These are phyloP conservation scores for Dryobates pubescens DNA, from an alignment of 2,797 vertebrate species.

Conservation along the genomic window DNA sequence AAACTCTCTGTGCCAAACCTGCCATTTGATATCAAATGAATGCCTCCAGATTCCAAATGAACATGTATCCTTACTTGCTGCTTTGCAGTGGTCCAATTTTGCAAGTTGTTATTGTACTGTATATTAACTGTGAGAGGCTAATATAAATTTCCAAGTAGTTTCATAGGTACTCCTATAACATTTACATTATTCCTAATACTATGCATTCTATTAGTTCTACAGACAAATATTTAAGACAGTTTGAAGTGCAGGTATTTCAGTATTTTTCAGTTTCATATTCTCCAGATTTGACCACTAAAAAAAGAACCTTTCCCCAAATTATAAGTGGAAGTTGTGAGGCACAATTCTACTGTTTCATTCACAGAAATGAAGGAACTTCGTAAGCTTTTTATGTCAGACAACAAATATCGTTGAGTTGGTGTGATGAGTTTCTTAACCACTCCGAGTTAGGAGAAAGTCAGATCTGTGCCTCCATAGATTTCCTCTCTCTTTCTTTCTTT, in stretches of 20 bases:
- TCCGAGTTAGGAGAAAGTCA: neutral
- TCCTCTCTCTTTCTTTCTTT: neutral
- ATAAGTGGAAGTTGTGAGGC: neutral
- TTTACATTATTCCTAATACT: conserved; percentile 2
- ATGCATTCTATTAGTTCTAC: neutral
- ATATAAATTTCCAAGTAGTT: conserved; percentile 18
- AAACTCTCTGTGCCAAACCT: conserved; percentile 40
- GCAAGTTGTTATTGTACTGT: conserved; percentile 72
- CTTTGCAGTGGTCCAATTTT: conserved; percentile 76
- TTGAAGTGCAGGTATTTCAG: conserved; percentile 3
- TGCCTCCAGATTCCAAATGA: conserved; percentile 85
- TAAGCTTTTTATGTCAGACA: neutral
- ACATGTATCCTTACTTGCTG: conserved; percentile 76
- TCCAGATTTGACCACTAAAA: neutral
- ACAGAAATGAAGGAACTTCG: neutral
- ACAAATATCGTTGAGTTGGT: neutral
- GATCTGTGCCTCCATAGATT: neutral
- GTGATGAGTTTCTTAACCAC: neutral
- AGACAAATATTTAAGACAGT: neutral
- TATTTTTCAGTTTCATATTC: neutral
- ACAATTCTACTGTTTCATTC: neutral
- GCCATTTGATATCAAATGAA: conserved; percentile 68
- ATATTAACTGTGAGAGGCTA: conserved; percentile 75
- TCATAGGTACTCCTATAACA: conserved; percentile 38
- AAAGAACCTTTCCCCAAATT: neutral